A percentile compares a stretch with the other conserved stretches of the same genome.
Conservation (phyloP, 92 coral and sea anemone genomes). For the Hydrozoanthus gracilis region DNA sequence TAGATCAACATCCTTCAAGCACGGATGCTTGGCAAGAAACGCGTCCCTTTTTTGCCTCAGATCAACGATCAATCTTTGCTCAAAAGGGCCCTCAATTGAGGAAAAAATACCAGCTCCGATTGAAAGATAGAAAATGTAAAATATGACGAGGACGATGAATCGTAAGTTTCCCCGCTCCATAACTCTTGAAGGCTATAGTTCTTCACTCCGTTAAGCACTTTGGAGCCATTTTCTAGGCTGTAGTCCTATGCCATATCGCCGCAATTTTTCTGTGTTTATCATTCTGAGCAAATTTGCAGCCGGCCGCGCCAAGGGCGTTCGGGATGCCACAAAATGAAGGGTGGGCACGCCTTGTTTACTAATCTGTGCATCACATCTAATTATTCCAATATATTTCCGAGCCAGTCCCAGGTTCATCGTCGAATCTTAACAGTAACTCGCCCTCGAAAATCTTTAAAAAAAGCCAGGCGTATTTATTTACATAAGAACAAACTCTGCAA, state of each 20-base stretch:
- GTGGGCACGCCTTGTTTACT: conserved; percentile 22
- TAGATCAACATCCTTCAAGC: conserved; percentile 81
- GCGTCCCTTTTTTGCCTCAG: conserved; percentile 73
- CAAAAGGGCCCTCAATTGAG: conserved; percentile 96
- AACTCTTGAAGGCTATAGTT: background rate
- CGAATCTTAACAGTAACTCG: background rate
- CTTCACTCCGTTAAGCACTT: background rate
- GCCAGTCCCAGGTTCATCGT: background rate
- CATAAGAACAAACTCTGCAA: too few relatives aligned
- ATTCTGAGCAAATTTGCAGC: conserved; percentile 21
- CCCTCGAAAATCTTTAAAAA: background rate
- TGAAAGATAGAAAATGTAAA: conserved; percentile 87
- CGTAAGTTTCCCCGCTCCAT: conserved; percentile 95
- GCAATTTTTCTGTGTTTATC: background rate
- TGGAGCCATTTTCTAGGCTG: conserved; percentile 1
- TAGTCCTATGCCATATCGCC: background rate
- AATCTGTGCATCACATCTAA: conserved; percentile 41
- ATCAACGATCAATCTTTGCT: conserved; percentile 74
- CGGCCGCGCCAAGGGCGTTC: background rate
- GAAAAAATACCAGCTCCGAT: conserved; percentile 98
- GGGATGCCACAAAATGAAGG: background rate
- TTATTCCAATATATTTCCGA: conserved; percentile 22
- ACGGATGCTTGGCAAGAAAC: conserved; percentile 82
- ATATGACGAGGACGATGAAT: conserved; percentile 71
- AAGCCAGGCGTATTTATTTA: background rate